Evolutionary conservation across 2,888 invertebrate genomes (phyloP), one percentile per base, ranked within the genome.

Genomic region (Rhingia rostrata): DNA sequence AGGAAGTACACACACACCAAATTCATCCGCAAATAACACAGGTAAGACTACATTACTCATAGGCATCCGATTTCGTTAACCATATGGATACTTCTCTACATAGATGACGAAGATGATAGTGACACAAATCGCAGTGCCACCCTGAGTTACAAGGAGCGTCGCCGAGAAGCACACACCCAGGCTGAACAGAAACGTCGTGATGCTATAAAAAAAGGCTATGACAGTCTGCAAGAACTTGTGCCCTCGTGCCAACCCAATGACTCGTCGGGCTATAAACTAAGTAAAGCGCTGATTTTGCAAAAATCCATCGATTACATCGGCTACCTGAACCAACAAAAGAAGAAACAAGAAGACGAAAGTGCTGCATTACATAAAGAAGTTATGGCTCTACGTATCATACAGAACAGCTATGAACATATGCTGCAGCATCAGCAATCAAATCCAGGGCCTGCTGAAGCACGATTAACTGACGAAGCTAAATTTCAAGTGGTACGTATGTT

Each of bases 191-290:
- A 98, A 90, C 93, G 99, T 86, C 93, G 98, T 88, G 98, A 99
- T 93, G 98, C 98, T 2, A 99, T 99, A 85, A 99, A 98, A 92
- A 98, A 97, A 91, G 98, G 98, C 0, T 99, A 99, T 91, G 98
- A 98, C 91, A 96, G 96, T 3, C 93, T 99, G 14, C 98, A 98
- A 92, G 96, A 96, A 88, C 92, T 98, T 86, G 98, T 99, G 9
- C 98, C 98, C 0, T 97, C 96, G 67, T 98, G 98, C 89, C 97
- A 97, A 90, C 97, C 97, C 89, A 95, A 96, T 45, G 98, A 98
- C 91, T 94, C 97, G 33, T 96, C 96, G 22, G 97, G 97, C 32
- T 97, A 98, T 90, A 99, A 99, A 92, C 93, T 98, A 43, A 98
- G 98, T 92, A 99, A 99, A 93, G 99, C 98, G 58, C 97, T 98